Conservation (phyloP, 2,888 invertebrate genomes). For the Pherbina coryleti region DNA sequence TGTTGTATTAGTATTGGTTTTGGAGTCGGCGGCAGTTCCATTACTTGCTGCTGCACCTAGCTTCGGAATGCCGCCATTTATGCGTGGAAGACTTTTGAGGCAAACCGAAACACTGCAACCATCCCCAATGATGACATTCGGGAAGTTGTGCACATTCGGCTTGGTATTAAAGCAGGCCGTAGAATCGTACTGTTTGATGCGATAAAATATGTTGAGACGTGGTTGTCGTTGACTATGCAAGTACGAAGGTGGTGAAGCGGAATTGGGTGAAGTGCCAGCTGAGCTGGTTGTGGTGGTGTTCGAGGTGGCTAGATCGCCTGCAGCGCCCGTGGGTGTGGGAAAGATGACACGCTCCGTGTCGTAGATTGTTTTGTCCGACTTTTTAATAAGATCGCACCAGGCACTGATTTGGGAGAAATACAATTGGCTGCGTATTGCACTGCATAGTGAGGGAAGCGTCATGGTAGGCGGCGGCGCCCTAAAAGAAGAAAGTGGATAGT, state of each 20-base stretch:
- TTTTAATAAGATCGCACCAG: slow-evolving; percentile 75
- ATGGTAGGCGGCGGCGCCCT: slow-evolving; percentile 76
- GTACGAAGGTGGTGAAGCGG: slow-evolving; percentile 35
- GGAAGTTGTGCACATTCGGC: slow-evolving; percentile 69
- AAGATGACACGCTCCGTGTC: slow-evolving; percentile 69
- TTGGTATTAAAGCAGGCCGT: slow-evolving; percentile 66
- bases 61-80: slow-evolving; percentile 78
- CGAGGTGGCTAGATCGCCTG: slow-evolving; percentile 58
- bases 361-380: slow-evolving; percentile 66
- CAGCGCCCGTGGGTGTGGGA: slow-evolving; percentile 56
- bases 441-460: slow-evolving; percentile 81
- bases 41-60: slow-evolving; percentile 52
- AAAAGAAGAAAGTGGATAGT: background rate
- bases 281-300: slow-evolving; percentile 24
- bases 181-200: slow-evolving; percentile 66
- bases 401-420: slow-evolving; percentile 97
- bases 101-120: slow-evolving; percentile 70
- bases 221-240: slow-evolving; percentile 53
- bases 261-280: slow-evolving; percentile 37
- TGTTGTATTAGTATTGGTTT: slow-evolving; percentile 26
- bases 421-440: slow-evolving; percentile 93
- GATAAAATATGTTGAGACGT: slow-evolving; percentile 68
- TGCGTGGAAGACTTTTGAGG: slow-evolving; percentile 80
- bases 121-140: slow-evolving; percentile 67
- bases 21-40: slow-evolving; percentile 34